Evolutionary conservation across 2,797 vertebrate species (phyloP).

Genomic region (Gymnoscopelus microlampas): DNA sequence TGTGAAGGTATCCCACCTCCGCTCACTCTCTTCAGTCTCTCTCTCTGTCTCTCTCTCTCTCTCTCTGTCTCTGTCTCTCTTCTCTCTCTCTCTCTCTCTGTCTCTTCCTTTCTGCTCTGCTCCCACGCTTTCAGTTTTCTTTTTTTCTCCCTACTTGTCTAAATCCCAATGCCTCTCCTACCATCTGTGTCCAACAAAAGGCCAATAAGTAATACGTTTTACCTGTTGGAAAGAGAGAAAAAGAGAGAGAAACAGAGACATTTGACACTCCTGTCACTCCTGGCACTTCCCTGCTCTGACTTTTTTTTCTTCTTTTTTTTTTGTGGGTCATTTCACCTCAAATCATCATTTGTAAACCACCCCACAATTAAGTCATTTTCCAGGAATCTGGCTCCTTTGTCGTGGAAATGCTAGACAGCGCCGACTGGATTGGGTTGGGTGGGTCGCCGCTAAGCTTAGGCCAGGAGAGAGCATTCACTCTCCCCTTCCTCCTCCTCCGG

Average conservation of each 20-base stretch:
- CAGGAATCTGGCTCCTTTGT: slow-evolving; percentile 62
- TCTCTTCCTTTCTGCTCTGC: not conserved
- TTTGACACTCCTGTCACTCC: slow-evolving; percentile 39
- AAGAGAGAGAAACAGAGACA: slow-evolving; percentile 28
- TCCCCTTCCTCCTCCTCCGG: slow-evolving; percentile 28
- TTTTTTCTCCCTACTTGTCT: not conserved
- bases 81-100: slow-evolving; percentile 1
- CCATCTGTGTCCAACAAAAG: slow-evolving; percentile 14
- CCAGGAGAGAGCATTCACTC: slow-evolving; percentile 39
- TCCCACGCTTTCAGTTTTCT: slow-evolving; percentile 1
- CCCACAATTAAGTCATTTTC: slow-evolving; percentile 77
- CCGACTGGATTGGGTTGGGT: slow-evolving; percentile 34
- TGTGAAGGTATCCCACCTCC: slow-evolving; percentile 47
- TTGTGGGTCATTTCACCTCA: slow-evolving; percentile 42
- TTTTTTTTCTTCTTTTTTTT: slow-evolving; percentile 28
- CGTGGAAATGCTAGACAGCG: slow-evolving; percentile 55
- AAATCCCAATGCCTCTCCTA: slow-evolving; percentile 18
- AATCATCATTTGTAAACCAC: slow-evolving; percentile 72
- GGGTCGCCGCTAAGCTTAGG: slow-evolving; percentile 22
- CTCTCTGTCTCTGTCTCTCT: slow-evolving; percentile 9
- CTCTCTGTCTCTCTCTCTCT: not conserved
- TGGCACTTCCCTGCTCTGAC: slow-evolving; percentile 20
- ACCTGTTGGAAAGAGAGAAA: slow-evolving; percentile 43
- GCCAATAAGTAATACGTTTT: slow-evolving; percentile 35
- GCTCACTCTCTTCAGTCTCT: slow-evolving; percentile 12